Evolutionary conservation across 2,888 invertebrate genomes (phyloP).

Genomic region (Nezara viridula): DNA sequence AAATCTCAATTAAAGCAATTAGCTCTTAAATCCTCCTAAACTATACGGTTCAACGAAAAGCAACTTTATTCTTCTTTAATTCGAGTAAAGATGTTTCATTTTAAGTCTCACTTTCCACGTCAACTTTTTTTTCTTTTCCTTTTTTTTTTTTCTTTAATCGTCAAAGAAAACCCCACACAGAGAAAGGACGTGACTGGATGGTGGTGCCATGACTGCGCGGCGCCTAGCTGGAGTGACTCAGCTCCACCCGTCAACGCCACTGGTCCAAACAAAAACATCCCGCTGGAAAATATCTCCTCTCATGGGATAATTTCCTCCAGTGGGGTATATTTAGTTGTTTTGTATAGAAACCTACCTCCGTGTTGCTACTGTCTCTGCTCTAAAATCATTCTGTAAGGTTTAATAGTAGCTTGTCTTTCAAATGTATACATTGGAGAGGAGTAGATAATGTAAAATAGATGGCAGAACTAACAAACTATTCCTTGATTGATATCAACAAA

Average conservation of each 20-base stretch:
- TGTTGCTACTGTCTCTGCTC: neutral
- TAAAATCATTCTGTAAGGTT: neutral
- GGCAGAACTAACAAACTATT: too few relatives aligned
- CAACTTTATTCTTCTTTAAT: neutral
- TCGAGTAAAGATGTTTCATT: neutral
- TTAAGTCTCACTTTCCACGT: conserved; percentile 5
- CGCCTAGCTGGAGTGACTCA: conserved; percentile 39
- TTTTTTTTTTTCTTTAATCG: neutral
- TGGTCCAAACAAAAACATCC: conserved; percentile 31
- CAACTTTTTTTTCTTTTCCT: neutral
- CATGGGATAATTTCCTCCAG: conserved; percentile 23
- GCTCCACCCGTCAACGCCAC: conserved; percentile 27
- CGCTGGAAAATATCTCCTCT: conserved; percentile 32
- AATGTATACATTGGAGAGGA: neutral
- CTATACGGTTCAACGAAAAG: neutral
- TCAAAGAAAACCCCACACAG: neutral
- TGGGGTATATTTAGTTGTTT: conserved; percentile 28
- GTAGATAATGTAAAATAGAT: neutral
- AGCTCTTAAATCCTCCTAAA: neutral
- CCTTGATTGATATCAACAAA: too few relatives aligned
- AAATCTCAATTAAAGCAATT: too few relatives aligned
- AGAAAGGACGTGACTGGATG: conserved; percentile 25
- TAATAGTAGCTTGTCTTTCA: neutral
- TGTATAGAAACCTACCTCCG: conserved; percentile 10
- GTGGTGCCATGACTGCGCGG: conserved; percentile 43